These are phyloP conservation scores for Drosophila biarmipes DNA, from an alignment of 1,140 invertebrate species.

Conservation along the genomic window DNA sequence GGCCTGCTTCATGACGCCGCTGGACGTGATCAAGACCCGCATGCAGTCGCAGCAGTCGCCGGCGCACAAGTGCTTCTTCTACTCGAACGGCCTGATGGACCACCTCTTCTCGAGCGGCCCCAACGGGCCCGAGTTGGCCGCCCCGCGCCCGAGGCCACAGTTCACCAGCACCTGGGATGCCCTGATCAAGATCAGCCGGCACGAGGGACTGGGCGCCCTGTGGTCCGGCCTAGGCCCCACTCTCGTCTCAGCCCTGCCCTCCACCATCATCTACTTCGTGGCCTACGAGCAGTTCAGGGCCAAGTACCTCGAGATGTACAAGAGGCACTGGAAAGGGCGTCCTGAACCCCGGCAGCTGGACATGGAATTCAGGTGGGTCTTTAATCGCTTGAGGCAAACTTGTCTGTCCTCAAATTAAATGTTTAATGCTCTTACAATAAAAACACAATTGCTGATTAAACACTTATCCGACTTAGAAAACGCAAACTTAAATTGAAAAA, in stretches of 20 bases:
- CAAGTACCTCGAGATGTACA: conserved; percentile 86
- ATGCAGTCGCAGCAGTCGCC: conserved; percentile 95
- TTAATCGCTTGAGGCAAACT: neutral
- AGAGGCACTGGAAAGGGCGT: conserved; percentile 42
- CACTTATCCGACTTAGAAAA: neutral
- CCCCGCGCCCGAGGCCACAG: conserved; percentile 87
- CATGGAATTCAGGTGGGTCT: neutral
- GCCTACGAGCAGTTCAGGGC: conserved; percentile 96
- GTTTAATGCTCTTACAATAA: too few species aligned
- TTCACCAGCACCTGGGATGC: conserved; percentile 98
- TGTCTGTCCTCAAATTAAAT: too few species aligned
- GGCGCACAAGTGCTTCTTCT: conserved; percentile 96
- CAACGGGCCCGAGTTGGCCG: conserved; percentile 59
- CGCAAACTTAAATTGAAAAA: too few species aligned
- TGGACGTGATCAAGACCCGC: conserved; percentile 99
- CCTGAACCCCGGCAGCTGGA: too few species aligned
- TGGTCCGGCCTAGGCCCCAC: conserved; percentile 99
- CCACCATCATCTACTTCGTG: conserved; percentile 98
- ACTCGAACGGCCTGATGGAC: conserved; percentile 99
- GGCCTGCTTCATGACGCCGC: conserved; percentile 96
- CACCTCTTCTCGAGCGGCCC: conserved; percentile 94
- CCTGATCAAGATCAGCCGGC: conserved; percentile 94
- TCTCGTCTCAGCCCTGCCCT: conserved; percentile 96
- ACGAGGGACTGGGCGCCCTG: conserved; percentile 95
- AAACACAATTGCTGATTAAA: too few species aligned